phyloP scores from a whole-genome alignment of 2,888 invertebrate genomes.

The Drosophila paranaensis region DNA sequence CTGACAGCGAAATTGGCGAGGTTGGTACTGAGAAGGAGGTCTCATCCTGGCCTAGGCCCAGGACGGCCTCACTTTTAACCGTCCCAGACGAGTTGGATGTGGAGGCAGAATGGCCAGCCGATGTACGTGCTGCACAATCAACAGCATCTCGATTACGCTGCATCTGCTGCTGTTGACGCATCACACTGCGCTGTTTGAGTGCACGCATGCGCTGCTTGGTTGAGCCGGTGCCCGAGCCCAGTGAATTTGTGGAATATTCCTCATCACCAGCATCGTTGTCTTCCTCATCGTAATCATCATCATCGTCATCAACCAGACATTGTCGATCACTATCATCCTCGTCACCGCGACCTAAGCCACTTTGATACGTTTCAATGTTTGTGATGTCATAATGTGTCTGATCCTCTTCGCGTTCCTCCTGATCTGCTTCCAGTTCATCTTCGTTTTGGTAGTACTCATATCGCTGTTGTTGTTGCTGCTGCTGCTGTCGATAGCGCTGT shows the following conservation, averaged over 20 bases:
- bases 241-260: slow-evolving; percentile 78
- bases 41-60: slow-evolving; percentile 78
- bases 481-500: slow-evolving; percentile 48
- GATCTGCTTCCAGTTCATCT: slow-evolving; percentile 68
- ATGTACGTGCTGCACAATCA: slow-evolving; percentile 63
- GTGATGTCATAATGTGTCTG: slow-evolving; percentile 83
- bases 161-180: slow-evolving; percentile 63
- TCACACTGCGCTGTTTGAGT: slow-evolving; percentile 75
- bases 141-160: slow-evolving; percentile 73
- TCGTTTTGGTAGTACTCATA: slow-evolving; percentile 81
- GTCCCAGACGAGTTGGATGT: slow-evolving; percentile 84
- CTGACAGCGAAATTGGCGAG: slow-evolving; percentile 85
- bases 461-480: slow-evolving; percentile 57
- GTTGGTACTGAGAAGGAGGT: slow-evolving; percentile 85
- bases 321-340: slow-evolving; percentile 81
- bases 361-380: slow-evolving; percentile 82
- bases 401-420: slow-evolving; percentile 82
- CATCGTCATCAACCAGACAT: slow-evolving; percentile 74
- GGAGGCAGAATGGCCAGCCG: slow-evolving; percentile 52
- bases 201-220: slow-evolving; percentile 79
- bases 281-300: slow-evolving; percentile 73
- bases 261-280: slow-evolving; percentile 79
- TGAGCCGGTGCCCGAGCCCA: slow-evolving; percentile 76
- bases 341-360: slow-evolving; percentile 69
- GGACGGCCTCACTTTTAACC: slow-evolving; percentile 81